Evolutionary conservation across 1,140 invertebrate species (phyloP).

Genomic region (Plectus sambesii): DNA sequence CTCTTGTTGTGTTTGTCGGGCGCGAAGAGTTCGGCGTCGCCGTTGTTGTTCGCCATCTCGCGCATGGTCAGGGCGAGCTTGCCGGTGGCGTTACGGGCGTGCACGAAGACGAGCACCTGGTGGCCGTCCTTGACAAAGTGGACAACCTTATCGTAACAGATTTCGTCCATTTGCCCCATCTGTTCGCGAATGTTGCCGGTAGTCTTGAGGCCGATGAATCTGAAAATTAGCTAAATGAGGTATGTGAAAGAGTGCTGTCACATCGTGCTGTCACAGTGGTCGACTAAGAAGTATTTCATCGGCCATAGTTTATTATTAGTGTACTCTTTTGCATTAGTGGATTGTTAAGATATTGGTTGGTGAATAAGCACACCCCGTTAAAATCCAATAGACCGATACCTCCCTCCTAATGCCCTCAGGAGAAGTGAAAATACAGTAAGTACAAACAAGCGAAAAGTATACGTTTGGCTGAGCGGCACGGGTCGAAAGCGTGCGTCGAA

Average conservation of each 20-base stretch:
- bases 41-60: slow-evolving; percentile 55
- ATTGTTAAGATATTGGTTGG: no score
- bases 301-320: not conserved
- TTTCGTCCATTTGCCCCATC: slow-evolving; percentile 72
- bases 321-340: no score
- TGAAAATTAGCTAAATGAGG: no score
- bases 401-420: not conserved
- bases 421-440: not conserved
- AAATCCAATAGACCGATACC: no score
- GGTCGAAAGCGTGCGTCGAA: slow-evolving; percentile 92
- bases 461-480: slow-evolving; percentile 72
- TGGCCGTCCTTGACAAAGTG: slow-evolving; percentile 25
- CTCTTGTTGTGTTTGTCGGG: no score
- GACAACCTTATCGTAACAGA: slow-evolving; percentile 46
- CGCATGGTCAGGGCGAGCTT: slow-evolving; percentile 66
- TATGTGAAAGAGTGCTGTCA: no score
- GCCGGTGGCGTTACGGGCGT: slow-evolving; percentile 86
- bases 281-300: slow-evolving; percentile 2
- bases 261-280: no score
- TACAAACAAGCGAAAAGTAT: slow-evolving; percentile 34
- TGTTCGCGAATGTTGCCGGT: slow-evolving; percentile 62
- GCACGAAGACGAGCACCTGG: slow-evolving; percentile 95
- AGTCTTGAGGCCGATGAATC: slow-evolving; percentile 77
- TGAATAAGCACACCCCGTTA: no score
- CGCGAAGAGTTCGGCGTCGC: slow-evolving; percentile 1